Conservation (phyloP, 2,888 invertebrate species). For the Imbricaverruca yamaguchii region DNA sequence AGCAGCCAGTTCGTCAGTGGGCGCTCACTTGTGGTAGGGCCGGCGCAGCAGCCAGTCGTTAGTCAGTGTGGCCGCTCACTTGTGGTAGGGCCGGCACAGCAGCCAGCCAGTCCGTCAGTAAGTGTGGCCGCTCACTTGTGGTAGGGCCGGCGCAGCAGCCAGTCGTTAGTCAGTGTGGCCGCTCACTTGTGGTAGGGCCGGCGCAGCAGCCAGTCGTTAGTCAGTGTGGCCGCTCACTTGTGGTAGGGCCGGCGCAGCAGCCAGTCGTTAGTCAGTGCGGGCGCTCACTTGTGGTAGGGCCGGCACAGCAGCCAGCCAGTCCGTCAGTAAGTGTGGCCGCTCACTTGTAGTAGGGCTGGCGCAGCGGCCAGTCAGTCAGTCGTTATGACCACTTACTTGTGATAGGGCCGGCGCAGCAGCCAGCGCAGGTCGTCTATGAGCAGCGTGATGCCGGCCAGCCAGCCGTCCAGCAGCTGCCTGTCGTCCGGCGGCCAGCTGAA, state of each 20-base stretch:
- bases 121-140: no score
- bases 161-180: not conserved
- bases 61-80: slow-evolving; percentile 42
- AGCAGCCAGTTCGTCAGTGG: slow-evolving; percentile 50
- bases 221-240: no score
- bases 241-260: no score
- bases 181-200: slow-evolving; percentile 58
- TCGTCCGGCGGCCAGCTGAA: slow-evolving; percentile 51
- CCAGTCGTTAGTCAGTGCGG: not conserved
- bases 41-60: no score
- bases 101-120: slow-evolving; percentile 47
- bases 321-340: no score
- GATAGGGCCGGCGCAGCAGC: slow-evolving; percentile 58
- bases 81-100: slow-evolving; percentile 57
- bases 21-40: no score
- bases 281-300: slow-evolving; percentile 55
- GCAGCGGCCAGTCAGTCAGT: no score
- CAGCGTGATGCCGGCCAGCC: slow-evolving; percentile 55
- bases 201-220: slow-evolving; percentile 51
- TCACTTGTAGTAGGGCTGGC: no score
- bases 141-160: no score
- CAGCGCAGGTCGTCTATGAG: slow-evolving; percentile 60
- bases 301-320: slow-evolving; percentile 49
- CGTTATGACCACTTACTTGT: slow-evolving; percentile 46
- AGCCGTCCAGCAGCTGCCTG: slow-evolving; percentile 55